Evolutionary conservation across 2,113 vertebrate genomes (phyloP).

Genomic region (Gopherus flavomarginatus): DNA sequence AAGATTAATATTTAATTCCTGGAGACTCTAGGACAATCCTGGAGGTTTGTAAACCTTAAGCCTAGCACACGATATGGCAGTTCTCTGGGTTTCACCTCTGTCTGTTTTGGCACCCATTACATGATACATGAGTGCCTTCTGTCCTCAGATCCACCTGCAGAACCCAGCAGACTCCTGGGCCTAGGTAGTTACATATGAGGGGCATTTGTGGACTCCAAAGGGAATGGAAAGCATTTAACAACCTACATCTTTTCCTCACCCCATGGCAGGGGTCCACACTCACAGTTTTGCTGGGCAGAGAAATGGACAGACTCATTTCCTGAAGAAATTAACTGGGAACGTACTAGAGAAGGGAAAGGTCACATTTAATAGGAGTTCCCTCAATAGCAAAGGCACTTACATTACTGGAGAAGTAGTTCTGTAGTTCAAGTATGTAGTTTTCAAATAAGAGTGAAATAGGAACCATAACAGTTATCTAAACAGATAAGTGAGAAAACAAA

Average conservation of each 20-base stretch:
- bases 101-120: background rate
- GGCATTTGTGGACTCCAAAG: background rate
- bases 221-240: background rate
- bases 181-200: background rate
- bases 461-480: background rate
- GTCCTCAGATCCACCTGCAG: background rate
- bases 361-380: background rate
- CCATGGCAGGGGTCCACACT: background rate
- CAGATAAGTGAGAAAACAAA: slow-evolving; percentile 39
- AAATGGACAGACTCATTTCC: background rate
- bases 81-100: background rate
- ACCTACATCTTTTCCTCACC: background rate
- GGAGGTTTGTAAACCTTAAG: too few relatives aligned
- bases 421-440: background rate
- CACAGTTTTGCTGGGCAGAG: background rate
- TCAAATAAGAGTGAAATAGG: slow-evolving; percentile 17
- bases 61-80: background rate
- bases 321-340: background rate
- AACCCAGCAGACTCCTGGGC: background rate
- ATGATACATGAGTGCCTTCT: background rate
- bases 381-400: background rate
- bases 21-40: too few relatives aligned
- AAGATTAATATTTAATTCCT: too few relatives aligned
- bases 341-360: background rate
- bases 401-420: background rate